Evolutionary conservation across 2,797 vertebrate genomes (phyloP).

Genomic region (Epinephelus malabaricus): DNA sequence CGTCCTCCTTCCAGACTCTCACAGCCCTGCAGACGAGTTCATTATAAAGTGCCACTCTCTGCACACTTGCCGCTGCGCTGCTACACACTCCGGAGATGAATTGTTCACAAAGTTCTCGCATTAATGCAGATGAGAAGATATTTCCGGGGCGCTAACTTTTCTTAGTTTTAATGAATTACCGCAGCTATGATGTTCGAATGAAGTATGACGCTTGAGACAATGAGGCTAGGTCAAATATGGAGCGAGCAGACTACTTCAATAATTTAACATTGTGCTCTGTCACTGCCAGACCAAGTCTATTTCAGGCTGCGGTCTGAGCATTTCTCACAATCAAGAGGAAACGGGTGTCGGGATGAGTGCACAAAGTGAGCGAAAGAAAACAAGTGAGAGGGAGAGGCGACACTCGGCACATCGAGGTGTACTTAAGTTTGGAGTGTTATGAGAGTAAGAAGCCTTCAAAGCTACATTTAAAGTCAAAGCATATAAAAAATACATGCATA

Average conservation of each 20-base stretch:
- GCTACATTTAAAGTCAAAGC: constrained; percentile 46
- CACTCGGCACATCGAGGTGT: neutral
- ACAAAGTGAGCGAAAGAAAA: constrained; percentile 16
- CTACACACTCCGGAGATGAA: constrained; percentile 44
- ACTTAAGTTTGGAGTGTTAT: constrained; percentile 5
- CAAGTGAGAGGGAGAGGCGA: constrained; percentile 3
- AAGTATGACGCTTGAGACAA: constrained; percentile 55
- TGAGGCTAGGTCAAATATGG: constrained; percentile 62
- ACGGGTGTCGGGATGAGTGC: constrained; percentile 16
- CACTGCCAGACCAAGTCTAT: constrained; percentile 77
- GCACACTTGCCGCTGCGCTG: constrained; percentile 27
- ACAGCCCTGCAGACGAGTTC: constrained; percentile 56
- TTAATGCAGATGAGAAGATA: constrained; percentile 41
- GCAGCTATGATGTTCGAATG: constrained; percentile 42
- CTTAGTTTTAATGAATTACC: constrained; percentile 46
- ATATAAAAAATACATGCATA: constrained; percentile 67
- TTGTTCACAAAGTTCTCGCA: constrained; percentile 42
- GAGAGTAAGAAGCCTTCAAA: constrained; percentile 44
- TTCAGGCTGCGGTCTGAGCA: constrained; percentile 61
- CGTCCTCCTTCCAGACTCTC: constrained; percentile 49
- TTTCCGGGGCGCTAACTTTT: constrained; percentile 24
- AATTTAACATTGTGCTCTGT: constrained; percentile 76
- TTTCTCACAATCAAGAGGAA: constrained; percentile 58
- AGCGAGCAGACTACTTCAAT: constrained; percentile 73
- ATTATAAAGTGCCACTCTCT: constrained; percentile 57